Percentiles rank a stretch among this genome's conserved stretches.
Conservation (phyloP, 1,140 invertebrate species). For the Drosophila ohnishii region DNA sequence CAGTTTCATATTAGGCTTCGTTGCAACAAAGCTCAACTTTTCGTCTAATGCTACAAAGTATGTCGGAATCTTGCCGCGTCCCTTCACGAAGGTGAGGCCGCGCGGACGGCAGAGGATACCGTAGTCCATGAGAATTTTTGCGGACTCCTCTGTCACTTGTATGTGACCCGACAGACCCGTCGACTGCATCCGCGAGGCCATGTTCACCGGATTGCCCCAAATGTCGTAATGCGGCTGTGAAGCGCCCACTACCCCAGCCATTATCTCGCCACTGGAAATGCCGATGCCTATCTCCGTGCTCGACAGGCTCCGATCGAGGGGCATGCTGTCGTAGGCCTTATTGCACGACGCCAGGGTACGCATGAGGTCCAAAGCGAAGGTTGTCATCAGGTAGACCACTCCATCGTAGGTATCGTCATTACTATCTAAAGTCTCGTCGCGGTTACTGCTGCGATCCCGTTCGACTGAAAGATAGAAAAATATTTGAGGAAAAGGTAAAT, state of each 20-base stretch:
- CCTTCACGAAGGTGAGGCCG: conserved; percentile 23
- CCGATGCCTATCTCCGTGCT: conserved; percentile 90
- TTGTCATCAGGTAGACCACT: conserved; percentile 48
- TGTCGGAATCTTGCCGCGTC: conserved; percentile 22
- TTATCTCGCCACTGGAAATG: conserved; percentile 87
- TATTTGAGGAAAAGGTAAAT: no score
- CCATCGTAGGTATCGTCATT: no score
- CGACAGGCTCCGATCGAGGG: conserved; percentile 78
- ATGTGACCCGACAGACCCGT: conserved; percentile 91
- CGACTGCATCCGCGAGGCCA: conserved; percentile 96
- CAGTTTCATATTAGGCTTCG: no score
- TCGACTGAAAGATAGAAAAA: not conserved
- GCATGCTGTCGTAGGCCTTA: conserved; percentile 6
- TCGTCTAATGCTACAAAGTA: conserved; percentile 23
- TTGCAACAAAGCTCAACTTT: not conserved
- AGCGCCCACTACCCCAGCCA: conserved; percentile 89
- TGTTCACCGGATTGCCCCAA: conserved; percentile 97
- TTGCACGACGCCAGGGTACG: conserved; percentile 47
- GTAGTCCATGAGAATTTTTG: conserved; percentile 85
- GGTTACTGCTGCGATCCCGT: no score
- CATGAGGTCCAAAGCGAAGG: conserved; percentile 60
- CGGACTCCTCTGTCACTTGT: conserved; percentile 90
- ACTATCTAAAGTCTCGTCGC: no score
- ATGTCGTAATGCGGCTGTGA: conserved; percentile 93
- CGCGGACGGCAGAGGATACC: conserved; percentile 21